These are phyloP conservation scores for Anniella stebbinsi DNA, from an alignment of 2,797 vertebrate genomes.

Conservation along the genomic window DNA sequence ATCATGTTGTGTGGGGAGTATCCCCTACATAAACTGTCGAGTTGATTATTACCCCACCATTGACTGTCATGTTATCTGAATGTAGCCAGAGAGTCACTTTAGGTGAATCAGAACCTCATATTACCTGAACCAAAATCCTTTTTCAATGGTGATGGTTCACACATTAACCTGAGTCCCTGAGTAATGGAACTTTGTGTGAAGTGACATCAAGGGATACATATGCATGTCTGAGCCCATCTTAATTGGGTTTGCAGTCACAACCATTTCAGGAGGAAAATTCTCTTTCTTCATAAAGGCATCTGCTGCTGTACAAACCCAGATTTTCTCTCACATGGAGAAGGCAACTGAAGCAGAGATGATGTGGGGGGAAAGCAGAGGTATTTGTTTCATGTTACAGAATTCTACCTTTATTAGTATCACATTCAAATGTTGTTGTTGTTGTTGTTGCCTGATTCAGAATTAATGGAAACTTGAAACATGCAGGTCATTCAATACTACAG, in stretches of 20 bases:
- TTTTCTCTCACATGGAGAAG: background rate
- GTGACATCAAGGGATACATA: background rate
- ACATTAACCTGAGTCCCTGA: background rate
- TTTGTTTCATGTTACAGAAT: background rate
- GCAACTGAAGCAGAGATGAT: background rate
- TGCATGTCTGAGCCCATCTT: background rate
- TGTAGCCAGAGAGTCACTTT: no score
- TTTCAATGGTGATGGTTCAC: background rate
- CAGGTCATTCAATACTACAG: background rate
- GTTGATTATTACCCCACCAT: no score
- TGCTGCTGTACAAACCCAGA: background rate
- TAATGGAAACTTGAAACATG: background rate
- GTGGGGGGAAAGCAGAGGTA: background rate
- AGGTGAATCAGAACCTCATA: background rate
- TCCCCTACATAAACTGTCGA: no score
- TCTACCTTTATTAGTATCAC: constrained; percentile 10
- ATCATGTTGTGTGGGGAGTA: no score
- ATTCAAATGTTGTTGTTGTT: background rate
- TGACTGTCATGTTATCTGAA: no score
- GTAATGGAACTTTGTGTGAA: background rate
- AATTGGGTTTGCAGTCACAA: background rate
- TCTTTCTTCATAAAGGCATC: background rate
- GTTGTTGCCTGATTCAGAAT: background rate
- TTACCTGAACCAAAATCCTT: background rate
- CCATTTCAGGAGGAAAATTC: background rate